Base-by-base conservation (phyloP, 1,140 invertebrate genomes). In the Aphis gossypii region DNA sequence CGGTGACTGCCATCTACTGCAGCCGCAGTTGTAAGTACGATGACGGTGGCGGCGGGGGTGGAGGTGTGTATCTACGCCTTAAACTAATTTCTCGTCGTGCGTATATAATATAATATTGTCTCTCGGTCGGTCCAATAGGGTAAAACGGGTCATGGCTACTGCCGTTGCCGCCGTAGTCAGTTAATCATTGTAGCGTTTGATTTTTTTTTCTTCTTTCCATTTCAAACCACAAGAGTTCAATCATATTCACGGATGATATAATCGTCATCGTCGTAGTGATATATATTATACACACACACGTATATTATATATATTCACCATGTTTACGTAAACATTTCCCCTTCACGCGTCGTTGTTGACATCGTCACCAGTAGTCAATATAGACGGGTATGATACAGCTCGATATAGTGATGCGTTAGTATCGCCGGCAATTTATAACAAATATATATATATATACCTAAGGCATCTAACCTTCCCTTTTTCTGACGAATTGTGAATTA, bases 121-220 rank as follows among this genome's bases (percentile, higher is more conserved):
- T 51, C 44, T 51, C 86, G 86, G 30, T 48, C 87, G 20, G 21
- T 54, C 48, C 48, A n/a, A 54, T 60, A 56, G 48, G 76, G 82
- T 93, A 93, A 92, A 93, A 86, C 92, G 76, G 92, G 92, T 93
- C 92, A 93, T 54, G 92, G 92, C 48, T 51, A 38, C 91, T 41
- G 8, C 8, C 91, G 60, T 30, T 3, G 44, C 48, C 25, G 48
- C 87, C 48, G 51, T 20, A 54, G 38, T 56, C 11, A 20, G 35
- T 89, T 38, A 56, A 56, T 89, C 88, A 56, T 56, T 41, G 56
- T 56, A 54, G 2, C 56, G 54, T 68, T 90, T 60, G 54, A 60
- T 6, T 41, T 60, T 84, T 89, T 87, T 25, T 90, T 90, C 38
- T 44, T 56, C 21, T 56, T 56, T 51, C 87, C 87, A 38, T 56